Evolutionary conservation across 2,888 invertebrate species (phyloP).

Genomic region (Alcis repandata): DNA sequence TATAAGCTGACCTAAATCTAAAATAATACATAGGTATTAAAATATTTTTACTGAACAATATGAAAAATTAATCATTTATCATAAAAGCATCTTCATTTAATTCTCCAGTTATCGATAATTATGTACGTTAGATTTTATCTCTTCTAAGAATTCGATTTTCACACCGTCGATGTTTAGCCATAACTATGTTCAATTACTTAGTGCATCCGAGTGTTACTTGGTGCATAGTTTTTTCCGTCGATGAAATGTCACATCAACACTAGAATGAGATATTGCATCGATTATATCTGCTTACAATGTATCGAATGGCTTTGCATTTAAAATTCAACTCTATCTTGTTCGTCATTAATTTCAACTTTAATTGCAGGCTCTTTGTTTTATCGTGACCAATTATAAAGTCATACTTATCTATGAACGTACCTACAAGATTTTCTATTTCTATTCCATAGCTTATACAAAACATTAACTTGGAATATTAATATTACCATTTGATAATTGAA

Average conservation of each 20-base stretch:
- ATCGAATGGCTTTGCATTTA: conserved; percentile 12
- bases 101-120: neutral
- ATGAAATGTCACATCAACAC: conserved; percentile 40
- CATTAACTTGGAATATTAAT: neutral
- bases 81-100: neutral
- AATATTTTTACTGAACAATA: no score
- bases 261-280: conserved; percentile 29
- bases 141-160: conserved; percentile 31
- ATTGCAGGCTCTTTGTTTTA: neutral
- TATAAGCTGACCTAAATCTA: no score
- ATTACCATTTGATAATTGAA: conserved; percentile 33
- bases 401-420: neutral
- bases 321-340: conserved; percentile 25
- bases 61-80: neutral
- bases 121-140: conserved; percentile 15
- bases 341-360: conserved; percentile 12
- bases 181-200: conserved; percentile 38
- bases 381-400: conserved; percentile 22
- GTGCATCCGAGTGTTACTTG: conserved; percentile 28
- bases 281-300: conserved; percentile 34
- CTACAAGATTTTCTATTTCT: neutral
- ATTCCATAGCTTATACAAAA: neutral
- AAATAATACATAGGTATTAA: no score
- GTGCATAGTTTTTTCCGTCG: conserved; percentile 31
- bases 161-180: conserved; percentile 10